These are phyloP conservation scores for Xenopus petersii DNA, from an alignment of 2,797 vertebrate species.

Conservation along the genomic window DNA sequence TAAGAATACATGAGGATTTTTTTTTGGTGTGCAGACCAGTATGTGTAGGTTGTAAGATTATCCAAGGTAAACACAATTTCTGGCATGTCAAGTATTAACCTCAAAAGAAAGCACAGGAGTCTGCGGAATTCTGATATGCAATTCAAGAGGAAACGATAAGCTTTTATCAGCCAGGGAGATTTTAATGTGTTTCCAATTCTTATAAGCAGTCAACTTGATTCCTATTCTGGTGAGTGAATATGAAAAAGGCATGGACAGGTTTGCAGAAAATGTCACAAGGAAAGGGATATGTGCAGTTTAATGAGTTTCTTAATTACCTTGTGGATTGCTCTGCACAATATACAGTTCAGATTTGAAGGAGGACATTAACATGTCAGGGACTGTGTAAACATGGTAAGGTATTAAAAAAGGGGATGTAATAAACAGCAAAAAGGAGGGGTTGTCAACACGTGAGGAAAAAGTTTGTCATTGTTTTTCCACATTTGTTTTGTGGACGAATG, in stretches of 20 bases:
- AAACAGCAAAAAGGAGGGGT: too few relatives aligned
- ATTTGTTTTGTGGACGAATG: too few relatives aligned
- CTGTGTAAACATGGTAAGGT: too few relatives aligned
- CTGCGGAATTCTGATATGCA: slow-evolving; percentile 28
- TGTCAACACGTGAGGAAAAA: too few relatives aligned
- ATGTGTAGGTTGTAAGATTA: slow-evolving; percentile 24
- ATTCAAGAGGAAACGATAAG: slow-evolving; percentile 29
- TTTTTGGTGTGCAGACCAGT: background rate
- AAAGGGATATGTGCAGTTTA: background rate
- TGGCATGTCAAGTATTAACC: slow-evolving; percentile 24
- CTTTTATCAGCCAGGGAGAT: slow-evolving; percentile 25
- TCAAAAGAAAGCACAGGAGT: slow-evolving; percentile 12
- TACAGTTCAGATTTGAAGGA: too few relatives aligned
- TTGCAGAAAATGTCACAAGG: background rate
- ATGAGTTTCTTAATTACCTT: too few relatives aligned
- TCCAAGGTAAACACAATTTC: slow-evolving; percentile 26
- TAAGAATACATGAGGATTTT: background rate
- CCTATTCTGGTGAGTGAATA: slow-evolving; percentile 11
- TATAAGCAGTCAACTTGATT: slow-evolving; percentile 6
- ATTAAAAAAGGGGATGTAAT: too few relatives aligned
- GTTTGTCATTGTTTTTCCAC: too few relatives aligned
- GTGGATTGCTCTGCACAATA: too few relatives aligned
- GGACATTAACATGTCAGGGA: too few relatives aligned
- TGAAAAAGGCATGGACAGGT: background rate
- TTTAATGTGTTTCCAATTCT: slow-evolving; percentile 15